Base-by-base conservation (phyloP, 2,113 vertebrate species). In the Cochlearius cochlearius region DNA sequence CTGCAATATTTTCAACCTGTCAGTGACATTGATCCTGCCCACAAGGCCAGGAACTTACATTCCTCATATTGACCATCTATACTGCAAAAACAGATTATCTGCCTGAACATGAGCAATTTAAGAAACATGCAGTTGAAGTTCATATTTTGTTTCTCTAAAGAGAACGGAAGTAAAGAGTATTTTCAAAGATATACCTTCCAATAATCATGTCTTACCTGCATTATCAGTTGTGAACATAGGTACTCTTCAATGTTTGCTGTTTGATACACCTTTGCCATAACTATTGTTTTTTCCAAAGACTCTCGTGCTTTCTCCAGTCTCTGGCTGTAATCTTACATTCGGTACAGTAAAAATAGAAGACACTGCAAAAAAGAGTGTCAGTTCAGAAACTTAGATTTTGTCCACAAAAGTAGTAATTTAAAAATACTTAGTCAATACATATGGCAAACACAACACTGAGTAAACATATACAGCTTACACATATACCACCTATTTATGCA, bases 301-400 rank as follows among this genome's bases (percentile, higher is more conserved):
- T 97, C 99, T 98, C 97, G 98, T 97, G 97, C 99, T 98, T 97
- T 99, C 99, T 96, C 98, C 99, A 60, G 97, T 98, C 98, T 99
- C 99, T 26, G 98, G 97, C 95, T 99, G 99, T 97, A 99, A 98
- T 98, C 98, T 99, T 97, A 99, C 98, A 98, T 98, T 99, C 96
- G 98, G 98, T 94, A 99, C 98, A 34, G 98, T 99, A 98, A 99
- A 99, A 98, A 99, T 98, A 98, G 99, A 99, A 98, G 98, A 99
- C 99, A 99, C 99, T 99, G 98, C 50, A 86, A 91, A 92, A 96
- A 83, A 95, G 71, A 97, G 86, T 74, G 34, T 20, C 64, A 92
- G 78, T 84, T 91, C 75, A 93, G 72, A 74, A 85, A 83, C 41
- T 76, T 66, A 52, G 21, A 7, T 43, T 53, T 25, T 74, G 45